Percentiles rank a stretch among this genome's conserved stretches.
Conservation (phyloP, 2,113 vertebrate genomes). For the Callaeas wilsoni region DNA sequence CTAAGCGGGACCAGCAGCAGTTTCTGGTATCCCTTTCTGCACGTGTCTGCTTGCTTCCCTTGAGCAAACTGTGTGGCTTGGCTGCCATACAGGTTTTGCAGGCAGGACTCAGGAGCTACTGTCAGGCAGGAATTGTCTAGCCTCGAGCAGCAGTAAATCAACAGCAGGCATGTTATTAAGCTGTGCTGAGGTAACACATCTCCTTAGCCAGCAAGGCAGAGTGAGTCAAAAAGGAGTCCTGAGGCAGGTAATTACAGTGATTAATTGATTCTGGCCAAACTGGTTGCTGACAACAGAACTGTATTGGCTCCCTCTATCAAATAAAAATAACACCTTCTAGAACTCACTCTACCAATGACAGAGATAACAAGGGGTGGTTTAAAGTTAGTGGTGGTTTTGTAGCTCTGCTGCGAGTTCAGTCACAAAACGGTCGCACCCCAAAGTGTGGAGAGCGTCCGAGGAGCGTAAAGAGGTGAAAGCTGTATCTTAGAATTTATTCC, state of each 20-base stretch:
- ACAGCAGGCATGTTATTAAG: neutral
- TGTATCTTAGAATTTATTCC: neutral
- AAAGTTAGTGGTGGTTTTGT: neutral
- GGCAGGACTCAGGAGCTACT: neutral
- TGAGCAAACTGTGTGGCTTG: slow-evolving; percentile 13
- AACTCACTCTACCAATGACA: neutral
- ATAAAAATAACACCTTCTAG: slow-evolving; percentile 16
- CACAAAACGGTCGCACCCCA: neutral
- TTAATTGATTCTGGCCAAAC: neutral
- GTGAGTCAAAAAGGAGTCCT: slow-evolving; percentile 10
- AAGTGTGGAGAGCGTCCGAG: neutral
- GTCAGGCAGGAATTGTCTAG: slow-evolving; percentile 41
- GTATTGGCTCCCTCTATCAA: neutral
- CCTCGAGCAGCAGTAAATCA: slow-evolving; percentile 37
- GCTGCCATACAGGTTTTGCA: neutral
- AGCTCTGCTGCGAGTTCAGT: neutral
- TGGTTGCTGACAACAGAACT: neutral
- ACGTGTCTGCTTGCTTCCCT: neutral
- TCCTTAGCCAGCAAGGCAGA: neutral
- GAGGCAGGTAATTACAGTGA: slow-evolving; percentile 11
- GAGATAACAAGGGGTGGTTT: neutral
- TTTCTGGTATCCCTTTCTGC: neutral
- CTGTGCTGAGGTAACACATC: slow-evolving; percentile 11
- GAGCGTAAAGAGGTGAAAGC: neutral
- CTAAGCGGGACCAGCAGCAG: neutral